These are phyloP conservation scores for Idris sp. DNA, from an alignment of 1,140 invertebrate genomes.

Conservation along the genomic window DNA sequence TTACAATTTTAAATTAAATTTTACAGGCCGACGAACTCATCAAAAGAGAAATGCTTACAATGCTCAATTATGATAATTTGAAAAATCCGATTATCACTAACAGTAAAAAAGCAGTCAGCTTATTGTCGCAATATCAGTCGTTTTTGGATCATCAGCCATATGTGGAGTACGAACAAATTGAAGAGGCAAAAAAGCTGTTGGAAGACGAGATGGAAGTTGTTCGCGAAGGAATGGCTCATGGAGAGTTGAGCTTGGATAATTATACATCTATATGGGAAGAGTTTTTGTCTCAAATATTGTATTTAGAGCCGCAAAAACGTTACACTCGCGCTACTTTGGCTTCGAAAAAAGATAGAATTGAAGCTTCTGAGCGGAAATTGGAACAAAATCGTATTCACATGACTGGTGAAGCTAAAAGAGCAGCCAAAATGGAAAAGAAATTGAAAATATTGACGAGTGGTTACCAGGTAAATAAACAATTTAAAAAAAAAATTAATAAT, in stretches of 20 bases:
- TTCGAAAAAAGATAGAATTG: conserved; percentile 96
- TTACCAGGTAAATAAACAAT: conserved; percentile 83
- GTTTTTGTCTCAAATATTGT: conserved; percentile 91
- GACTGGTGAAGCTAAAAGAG: conserved; percentile 96
- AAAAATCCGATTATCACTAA: conserved; percentile 81
- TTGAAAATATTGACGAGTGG: conserved; percentile 95
- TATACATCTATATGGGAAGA: conserved; percentile 99
- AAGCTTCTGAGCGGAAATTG: conserved; percentile 93
- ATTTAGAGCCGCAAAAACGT: conserved; percentile 90
- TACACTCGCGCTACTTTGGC: conserved; percentile 96
- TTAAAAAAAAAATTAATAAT: neutral
- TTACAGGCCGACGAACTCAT: conserved; percentile 95
- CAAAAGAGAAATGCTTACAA: conserved; percentile 97
- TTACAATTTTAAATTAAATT: no score
- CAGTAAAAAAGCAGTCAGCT: conserved; percentile 72
- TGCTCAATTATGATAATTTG: conserved; percentile 93
- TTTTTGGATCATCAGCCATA: conserved; percentile 94
- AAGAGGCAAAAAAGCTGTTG: conserved; percentile 83
- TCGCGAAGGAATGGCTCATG: conserved; percentile 95
- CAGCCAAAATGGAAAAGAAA: conserved; percentile 98
- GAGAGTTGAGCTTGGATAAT: conserved; percentile 92
- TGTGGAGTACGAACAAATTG: conserved; percentile 84
- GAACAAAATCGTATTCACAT: conserved; percentile 96
- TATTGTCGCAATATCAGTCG: conserved; percentile 79
- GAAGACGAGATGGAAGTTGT: conserved; percentile 92